Conservation (phyloP, 2,113 vertebrate genomes). For the Mus musculus region DNA sequence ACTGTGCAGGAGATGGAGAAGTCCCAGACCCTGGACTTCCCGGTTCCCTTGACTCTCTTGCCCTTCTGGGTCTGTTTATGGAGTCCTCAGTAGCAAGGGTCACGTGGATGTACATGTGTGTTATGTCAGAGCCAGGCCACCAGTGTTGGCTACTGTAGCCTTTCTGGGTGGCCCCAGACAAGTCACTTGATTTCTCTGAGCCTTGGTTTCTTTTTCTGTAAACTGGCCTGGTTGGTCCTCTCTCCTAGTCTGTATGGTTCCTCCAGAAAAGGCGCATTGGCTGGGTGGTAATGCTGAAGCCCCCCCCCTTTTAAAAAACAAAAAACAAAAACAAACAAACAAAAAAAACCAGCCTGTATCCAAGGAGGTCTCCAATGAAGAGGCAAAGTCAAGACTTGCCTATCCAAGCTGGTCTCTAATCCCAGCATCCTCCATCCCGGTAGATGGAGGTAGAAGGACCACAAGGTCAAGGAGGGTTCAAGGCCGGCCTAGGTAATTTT, state of each 20-base stretch:
- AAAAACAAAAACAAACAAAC: no score
- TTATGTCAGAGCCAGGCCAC: not conserved
- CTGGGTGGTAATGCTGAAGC: not conserved
- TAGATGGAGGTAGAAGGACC: not conserved
- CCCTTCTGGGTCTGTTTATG: not conserved
- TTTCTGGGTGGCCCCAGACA: not conserved
- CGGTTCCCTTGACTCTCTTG: not conserved
- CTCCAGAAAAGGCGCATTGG: not conserved
- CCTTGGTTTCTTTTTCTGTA: conserved; percentile 40
- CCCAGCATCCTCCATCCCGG: not conserved
- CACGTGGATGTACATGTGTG: not conserved
- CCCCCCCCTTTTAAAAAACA: no score
- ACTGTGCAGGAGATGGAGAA: not conserved
- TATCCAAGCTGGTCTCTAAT: not conserved
- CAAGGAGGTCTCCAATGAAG: not conserved
- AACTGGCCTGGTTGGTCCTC: not conserved
- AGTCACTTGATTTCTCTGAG: not conserved
- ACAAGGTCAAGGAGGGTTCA: not conserved
- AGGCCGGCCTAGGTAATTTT: not conserved
- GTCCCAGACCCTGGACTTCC: not conserved
- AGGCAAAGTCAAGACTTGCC: not conserved
- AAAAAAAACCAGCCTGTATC: not conserved
- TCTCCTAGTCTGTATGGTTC: not conserved
- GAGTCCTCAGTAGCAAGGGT: not conserved
- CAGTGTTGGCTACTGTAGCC: not conserved